Percentiles rank a stretch among this genome's conserved stretches.
These are phyloP conservation scores for Mylabris sibirica DNA, from an alignment of 2,888 invertebrate genomes.

Conservation along the genomic window DNA sequence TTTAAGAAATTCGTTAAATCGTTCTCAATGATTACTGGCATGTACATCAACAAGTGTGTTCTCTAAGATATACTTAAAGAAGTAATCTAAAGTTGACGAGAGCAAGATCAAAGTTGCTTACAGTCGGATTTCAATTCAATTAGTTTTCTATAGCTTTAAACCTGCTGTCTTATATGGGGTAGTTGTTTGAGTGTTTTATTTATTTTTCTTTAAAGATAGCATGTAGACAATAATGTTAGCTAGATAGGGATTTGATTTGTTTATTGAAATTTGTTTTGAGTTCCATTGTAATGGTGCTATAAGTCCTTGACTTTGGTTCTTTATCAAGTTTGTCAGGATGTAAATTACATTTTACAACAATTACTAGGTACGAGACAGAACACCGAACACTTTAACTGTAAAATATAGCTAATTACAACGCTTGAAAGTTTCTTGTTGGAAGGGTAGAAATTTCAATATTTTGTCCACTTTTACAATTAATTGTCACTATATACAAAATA, in stretches of 20 bases:
- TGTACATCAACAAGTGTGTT: slow-evolving; percentile 56
- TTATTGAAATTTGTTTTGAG: neutral
- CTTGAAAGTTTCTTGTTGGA: slow-evolving; percentile 48
- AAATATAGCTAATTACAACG: slow-evolving; percentile 61
- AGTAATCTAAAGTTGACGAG: slow-evolving; percentile 59
- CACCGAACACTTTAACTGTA: slow-evolving; percentile 51
- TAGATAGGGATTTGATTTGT: neutral
- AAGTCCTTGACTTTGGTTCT: slow-evolving; percentile 40
- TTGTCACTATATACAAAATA: neutral
- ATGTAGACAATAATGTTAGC: neutral
- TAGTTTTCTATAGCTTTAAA: slow-evolving; percentile 52
- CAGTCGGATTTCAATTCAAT: slow-evolving; percentile 57
- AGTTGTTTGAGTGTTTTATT: neutral
- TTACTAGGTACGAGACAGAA: slow-evolving; percentile 47
- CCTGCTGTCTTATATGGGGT: slow-evolving; percentile 16
- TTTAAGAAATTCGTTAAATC: slow-evolving; percentile 11
- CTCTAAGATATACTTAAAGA: slow-evolving; percentile 52
- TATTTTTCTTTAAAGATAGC: neutral
- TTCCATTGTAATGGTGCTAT: slow-evolving; percentile 20
- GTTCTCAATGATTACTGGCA: neutral
- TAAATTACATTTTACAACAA: slow-evolving; percentile 52
- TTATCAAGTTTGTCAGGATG: slow-evolving; percentile 51
- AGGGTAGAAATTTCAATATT: slow-evolving; percentile 15
- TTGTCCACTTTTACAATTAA: slow-evolving; percentile 12
- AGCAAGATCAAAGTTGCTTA: slow-evolving; percentile 57